Base-by-base conservation (phyloP, 2,888 invertebrate genomes). In the Pterostichus niger region DNA sequence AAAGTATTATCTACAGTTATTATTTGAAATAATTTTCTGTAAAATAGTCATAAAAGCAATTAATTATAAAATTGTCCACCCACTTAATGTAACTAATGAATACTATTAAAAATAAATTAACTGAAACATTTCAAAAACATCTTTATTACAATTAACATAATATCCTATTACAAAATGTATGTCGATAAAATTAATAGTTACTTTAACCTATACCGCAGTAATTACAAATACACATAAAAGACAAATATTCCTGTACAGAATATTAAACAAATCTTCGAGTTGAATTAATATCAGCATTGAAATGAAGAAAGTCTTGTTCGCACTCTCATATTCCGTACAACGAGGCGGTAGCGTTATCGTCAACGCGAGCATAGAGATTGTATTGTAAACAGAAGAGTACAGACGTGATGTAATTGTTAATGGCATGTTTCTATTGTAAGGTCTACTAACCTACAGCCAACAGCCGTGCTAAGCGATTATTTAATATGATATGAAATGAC, bases 381-480 rank as follows among this genome's bases (percentile, higher is more conserved):
- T 49, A 49, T 75, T 75, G 54, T 75, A 75, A 49, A 46, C 33
- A 46, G 75, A 75, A 75, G 75, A 64, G 13, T 64, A 33, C 13
- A 64, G 35, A 75, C 54, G 75, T 75, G 75, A 75, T 52, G 75
- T 52, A 75, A 75, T 75, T 75, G 49, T 46, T 75, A 75, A 75
- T 75, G 52, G 46, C 54, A 75, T 54, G 52, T 49, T 75, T 52
- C 75, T 75, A 54, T 49, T 75, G 49, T 49, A 52, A 64, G 75
- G 24, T 75, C 75, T 52, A 75, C 52, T 75, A 75, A 75, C 75
- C 75, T 75, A 75, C 64, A 64, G 64, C 56, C 56, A 40, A 40
- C 40, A 40, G 40, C 40, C 40, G 40, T 9, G 40, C 75, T 46
- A 15, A 54, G 49, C 75, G 75, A 75, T 75, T 75, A 75, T 52